Evolutionary conservation across 2,113 vertebrate species (phyloP).

Genomic region (Hemiprocne comata): DNA sequence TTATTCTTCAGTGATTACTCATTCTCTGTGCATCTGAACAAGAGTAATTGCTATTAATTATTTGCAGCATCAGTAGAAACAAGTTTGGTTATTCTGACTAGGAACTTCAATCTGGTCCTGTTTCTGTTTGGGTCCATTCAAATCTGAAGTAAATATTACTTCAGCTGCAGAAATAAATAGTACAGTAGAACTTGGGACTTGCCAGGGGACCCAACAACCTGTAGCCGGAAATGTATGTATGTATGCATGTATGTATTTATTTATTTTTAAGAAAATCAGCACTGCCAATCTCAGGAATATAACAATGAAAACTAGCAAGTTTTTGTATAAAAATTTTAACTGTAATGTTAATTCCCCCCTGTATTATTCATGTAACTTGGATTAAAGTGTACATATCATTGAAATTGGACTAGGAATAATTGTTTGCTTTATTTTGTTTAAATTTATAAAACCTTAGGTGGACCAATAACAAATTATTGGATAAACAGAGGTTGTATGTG

Average conservation of each 20-base stretch:
- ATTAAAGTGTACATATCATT: not conserved
- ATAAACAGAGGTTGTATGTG: rapidly evolving
- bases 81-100: not conserved
- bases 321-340: not conserved
- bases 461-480: not conserved
- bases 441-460: not conserved
- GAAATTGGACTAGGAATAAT: not conserved
- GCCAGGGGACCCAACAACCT: not conserved
- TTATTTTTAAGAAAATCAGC: not conserved
- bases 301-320: not conserved
- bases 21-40: not conserved
- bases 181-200: not conserved
- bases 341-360: not conserved
- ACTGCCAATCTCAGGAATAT: not conserved
- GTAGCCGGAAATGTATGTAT: not conserved
- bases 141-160: not conserved
- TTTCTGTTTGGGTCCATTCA: not conserved
- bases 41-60: not conserved
- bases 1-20: not conserved
- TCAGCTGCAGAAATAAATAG: not conserved
- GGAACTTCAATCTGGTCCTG: not conserved
- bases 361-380: not conserved
- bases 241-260: too few species aligned
- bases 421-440: not conserved
- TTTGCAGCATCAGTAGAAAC: not conserved